Conservation (phyloP, 2,888 invertebrate genomes). For the Mactromeris polynyma region DNA sequence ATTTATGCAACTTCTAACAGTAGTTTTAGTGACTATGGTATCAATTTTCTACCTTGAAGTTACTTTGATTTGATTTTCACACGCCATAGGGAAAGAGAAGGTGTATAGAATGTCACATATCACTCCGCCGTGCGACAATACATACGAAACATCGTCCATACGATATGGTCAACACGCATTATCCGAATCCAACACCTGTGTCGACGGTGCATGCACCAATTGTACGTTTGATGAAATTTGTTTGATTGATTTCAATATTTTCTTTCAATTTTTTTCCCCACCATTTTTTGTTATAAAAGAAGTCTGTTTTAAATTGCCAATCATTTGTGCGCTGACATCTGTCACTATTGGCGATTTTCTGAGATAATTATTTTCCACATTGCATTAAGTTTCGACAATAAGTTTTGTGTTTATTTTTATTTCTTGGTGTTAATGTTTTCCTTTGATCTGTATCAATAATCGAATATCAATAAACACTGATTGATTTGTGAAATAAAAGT, state of each 20-base stretch:
- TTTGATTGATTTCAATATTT: constrained; percentile 43
- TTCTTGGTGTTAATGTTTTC: neutral
- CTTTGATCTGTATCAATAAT: constrained; percentile 12
- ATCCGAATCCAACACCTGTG: constrained; percentile 36
- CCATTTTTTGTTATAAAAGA: neutral
- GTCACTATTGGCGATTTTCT: neutral
- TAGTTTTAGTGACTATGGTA: constrained; percentile 1
- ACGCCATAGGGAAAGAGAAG: constrained; percentile 12
- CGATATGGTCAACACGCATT: constrained; percentile 15
- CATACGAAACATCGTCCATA: neutral
- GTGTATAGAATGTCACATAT: constrained; percentile 26
- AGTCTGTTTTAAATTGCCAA: neutral
- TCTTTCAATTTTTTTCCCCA: constrained; percentile 20
- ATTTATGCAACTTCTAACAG: constrained; percentile 25
- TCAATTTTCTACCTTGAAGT: constrained; percentile 26
- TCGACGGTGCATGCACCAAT: neutral
- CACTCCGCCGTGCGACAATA: neutral
- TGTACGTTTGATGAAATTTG: constrained; percentile 1
- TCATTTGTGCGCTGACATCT: neutral
- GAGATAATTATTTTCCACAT: neutral
- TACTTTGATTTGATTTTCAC: constrained; percentile 45
- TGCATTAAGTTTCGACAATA: neutral
- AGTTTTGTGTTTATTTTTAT: neutral
- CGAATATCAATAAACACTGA: constrained; percentile 16
- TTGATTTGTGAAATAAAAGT: constrained; percentile 14